Evolutionary conservation across 2,888 invertebrate species (phyloP).

Genomic region (Nowickia ferox): DNA sequence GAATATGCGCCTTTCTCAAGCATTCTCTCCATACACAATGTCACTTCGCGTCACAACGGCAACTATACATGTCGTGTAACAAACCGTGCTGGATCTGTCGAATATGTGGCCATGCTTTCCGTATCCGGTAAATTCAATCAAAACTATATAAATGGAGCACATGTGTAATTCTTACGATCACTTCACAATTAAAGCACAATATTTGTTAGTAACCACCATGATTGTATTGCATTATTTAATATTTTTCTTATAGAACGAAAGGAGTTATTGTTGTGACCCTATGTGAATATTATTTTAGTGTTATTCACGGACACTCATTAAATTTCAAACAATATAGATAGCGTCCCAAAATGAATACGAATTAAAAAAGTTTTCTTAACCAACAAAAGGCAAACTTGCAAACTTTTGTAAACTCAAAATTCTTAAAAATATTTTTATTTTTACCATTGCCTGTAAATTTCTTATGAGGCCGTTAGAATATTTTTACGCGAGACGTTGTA

Average conservation of each 20-base stretch:
- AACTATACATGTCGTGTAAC: slow-evolving; percentile 83
- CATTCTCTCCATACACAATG: slow-evolving; percentile 83
- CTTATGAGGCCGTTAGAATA: too few species aligned
- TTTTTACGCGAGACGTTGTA: too few species aligned
- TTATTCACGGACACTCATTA: too few species aligned
- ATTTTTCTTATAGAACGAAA: neutral
- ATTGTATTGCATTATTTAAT: slow-evolving; percentile 53
- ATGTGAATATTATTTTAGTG: too few species aligned
- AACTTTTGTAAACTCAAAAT: too few species aligned
- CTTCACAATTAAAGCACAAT: slow-evolving; percentile 66
- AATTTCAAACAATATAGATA: too few species aligned
- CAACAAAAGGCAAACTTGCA: too few species aligned
- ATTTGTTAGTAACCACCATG: slow-evolving; percentile 20
- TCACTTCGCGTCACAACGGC: slow-evolving; percentile 83
- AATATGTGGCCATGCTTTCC: slow-evolving; percentile 84
- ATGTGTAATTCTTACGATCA: slow-evolving; percentile 54
- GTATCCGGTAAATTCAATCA: slow-evolving; percentile 84
- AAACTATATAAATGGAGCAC: slow-evolving; percentile 64
- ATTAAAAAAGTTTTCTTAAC: too few species aligned
- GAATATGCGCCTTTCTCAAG: slow-evolving; percentile 85
- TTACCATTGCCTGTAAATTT: too few species aligned
- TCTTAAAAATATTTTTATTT: too few species aligned
- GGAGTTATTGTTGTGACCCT: neutral
- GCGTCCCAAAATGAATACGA: too few species aligned
- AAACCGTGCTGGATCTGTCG: slow-evolving; percentile 84